phyloP scores from a whole-genome alignment of 2,888 invertebrate species.

The Rotaria sp. region DNA sequence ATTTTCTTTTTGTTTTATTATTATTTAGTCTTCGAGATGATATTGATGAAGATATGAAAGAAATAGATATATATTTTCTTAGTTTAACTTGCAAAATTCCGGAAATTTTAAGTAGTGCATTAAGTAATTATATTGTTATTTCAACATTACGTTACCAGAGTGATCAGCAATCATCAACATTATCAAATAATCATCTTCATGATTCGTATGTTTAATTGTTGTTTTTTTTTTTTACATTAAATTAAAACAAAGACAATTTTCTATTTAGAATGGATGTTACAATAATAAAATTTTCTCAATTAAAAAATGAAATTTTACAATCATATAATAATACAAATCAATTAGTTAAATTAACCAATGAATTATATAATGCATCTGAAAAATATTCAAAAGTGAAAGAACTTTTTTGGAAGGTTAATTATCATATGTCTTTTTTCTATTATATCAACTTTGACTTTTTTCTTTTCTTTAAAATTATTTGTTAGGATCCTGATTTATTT shows the following conservation, averaged over 20 bases:
- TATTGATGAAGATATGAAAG: not conserved
- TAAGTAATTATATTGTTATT: not conserved
- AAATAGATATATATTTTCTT: slow-evolving; percentile 16
- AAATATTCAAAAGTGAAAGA: not conserved
- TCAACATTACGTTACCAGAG: not conserved
- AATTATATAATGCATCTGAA: not conserved
- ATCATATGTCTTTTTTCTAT: too few species aligned
- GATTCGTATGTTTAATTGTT: not conserved
- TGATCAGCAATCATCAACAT: not conserved
- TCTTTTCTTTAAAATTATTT: too few species aligned
- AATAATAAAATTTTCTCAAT: not conserved
- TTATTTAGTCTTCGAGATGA: not conserved
- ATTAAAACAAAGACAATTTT: not conserved
- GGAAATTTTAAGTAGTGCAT: not conserved
- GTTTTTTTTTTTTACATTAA: too few species aligned
- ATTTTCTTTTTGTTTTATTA: not conserved
- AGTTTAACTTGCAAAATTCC: not conserved
- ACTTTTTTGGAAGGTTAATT: slow-evolving; percentile 4
- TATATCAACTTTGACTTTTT: too few species aligned
- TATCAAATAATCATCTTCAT: not conserved
- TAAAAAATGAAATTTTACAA: not conserved
- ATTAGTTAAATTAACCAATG: not conserved
- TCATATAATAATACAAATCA: not conserved
- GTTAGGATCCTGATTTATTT: not conserved
- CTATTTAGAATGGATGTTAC: not conserved